Evolutionary conservation across 2,797 vertebrate genomes (phyloP), one percentile per base, ranked within the genome.

Genomic region (Pseudomugil tenellus): DNA sequence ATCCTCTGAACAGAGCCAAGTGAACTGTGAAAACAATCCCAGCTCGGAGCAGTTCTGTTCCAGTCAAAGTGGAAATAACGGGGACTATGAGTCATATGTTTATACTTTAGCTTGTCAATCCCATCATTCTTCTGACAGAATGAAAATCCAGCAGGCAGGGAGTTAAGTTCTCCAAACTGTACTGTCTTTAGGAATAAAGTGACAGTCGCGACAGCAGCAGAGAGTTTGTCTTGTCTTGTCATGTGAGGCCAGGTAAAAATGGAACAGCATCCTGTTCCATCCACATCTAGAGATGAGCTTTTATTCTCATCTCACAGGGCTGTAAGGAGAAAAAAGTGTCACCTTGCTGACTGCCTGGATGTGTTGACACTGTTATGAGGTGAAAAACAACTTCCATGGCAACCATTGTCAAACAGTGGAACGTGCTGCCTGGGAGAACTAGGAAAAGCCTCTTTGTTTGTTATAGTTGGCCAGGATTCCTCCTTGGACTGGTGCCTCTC

Each of bases 391-490:
- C 86, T 89, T 94, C 96, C 95, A 96, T 96, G 94, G 96, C 91
- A 96, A 99, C 96, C 93, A 92, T 94, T 95, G 96, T 96, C 95
- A 94, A 93, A 92, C 86, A 81, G 84, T 84, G 93, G 92, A 94
- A 85, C 70, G 73, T 88, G 89, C 93, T 93, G 94, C 92, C 92
- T 92, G 90, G 93, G 94, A 94, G 94, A 93, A 92, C 86, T 89
- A 93, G 95, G 96, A 95, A 96, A 96, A 96, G 95, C 96, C 96
- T 94, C 89, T 93, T 92, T 96, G 95, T 96, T 96, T 96, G 95
- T 96, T 96, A 91, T 94, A 86, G 88, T 96, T 96, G 95, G 96
- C 95, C 43, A n/a, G 59, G 13, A 81, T 70, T 92, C 85, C 80
- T 84, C 90, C 82, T 92, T 94, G 94, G 93, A 94, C 91, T 76